These are phyloP conservation scores for Chrysogorgia sp. DNA, from an alignment of 92 coral and sea anemone genomes.

Conservation along the genomic window DNA sequence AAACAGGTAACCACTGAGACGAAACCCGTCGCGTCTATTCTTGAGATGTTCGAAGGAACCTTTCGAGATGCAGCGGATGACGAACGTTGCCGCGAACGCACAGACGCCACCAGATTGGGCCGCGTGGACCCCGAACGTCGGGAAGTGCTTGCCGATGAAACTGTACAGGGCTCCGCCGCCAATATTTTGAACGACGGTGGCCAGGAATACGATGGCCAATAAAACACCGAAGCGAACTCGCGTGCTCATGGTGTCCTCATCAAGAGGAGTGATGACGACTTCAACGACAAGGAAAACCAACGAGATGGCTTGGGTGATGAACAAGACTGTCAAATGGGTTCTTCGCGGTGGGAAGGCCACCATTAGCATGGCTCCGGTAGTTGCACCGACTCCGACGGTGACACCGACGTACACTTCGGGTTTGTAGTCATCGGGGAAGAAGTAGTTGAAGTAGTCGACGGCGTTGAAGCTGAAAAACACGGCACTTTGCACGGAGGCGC, in stretches of 20 bases:
- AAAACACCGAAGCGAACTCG: slow-evolving; percentile 73
- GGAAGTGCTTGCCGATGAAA: slow-evolving; percentile 78
- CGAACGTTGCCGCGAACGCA: slow-evolving; percentile 81
- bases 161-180: slow-evolving; percentile 86
- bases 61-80: slow-evolving; percentile 85
- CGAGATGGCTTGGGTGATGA: slow-evolving; percentile 66
- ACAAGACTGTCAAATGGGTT: slow-evolving; percentile 59
- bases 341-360: slow-evolving; percentile 67
- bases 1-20: slow-evolving; percentile 81
- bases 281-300: slow-evolving; percentile 68
- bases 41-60: slow-evolving; percentile 77
- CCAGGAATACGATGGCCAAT: slow-evolving; percentile 66
- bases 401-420: slow-evolving; percentile 86
- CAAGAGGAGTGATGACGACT: slow-evolving; percentile 70
- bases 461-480: slow-evolving; percentile 83
- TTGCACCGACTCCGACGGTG: slow-evolving; percentile 79
- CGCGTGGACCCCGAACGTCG: slow-evolving; percentile 78
- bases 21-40: slow-evolving; percentile 67
- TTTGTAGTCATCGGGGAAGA: slow-evolving; percentile 79
- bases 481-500: slow-evolving; percentile 89
- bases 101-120: slow-evolving; percentile 93
- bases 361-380: slow-evolving; percentile 73
- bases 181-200: slow-evolving; percentile 80
- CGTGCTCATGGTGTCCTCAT: slow-evolving; percentile 37
- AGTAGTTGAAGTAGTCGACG: slow-evolving; percentile 84